Evolutionary conservation across 2,113 vertebrate species (phyloP), one percentile per base, ranked within the genome.

Genomic region (Malurus alboscapulatus): DNA sequence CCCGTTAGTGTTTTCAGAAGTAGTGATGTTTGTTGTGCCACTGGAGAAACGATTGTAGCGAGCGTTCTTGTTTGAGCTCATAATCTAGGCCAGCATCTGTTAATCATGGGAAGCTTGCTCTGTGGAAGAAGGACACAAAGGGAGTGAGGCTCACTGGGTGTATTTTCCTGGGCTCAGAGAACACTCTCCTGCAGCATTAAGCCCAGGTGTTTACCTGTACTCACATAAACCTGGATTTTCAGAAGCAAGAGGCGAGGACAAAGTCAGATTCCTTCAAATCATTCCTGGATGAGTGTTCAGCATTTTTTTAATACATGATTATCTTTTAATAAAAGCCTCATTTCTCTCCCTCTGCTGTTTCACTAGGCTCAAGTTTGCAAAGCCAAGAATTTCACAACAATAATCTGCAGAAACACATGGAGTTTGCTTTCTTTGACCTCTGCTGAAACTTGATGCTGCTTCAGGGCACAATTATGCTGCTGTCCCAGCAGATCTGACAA

Each of bases 11-110:
- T 90, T 94, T 84, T 98, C 98, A 11, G 98, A 63, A 73, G 97
- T 17, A 34, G 97, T 65, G 76, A 98, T 95, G 89, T 11, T 97
- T 68, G 96, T 76, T 15, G 98, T 96, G 84, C 95, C 98, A 96
- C 96, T 96, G 45, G 98, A 97, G 95, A 98, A 98, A 95, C 96
- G 93, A 96, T 97, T 98, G 97, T 98, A 98, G 72, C 93, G 97
- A 94, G 94, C 54, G 32, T 76, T 97, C 97, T 98, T 98, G 97
- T 95, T 96, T 45, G 97, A 98, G 98, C 97, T 99, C 98, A 98
- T 98, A 98, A 98, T 98, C 98, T 98, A 97, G 95, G 94, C 90
- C 83, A 87, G 94, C 96, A 92, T 91, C 94, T 82, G 88, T 92
- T 93, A 90, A 88, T 97, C 91, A 68, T 61, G 66, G 93, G 95